Conservation (phyloP, 2,113 vertebrate species). For the Rhineura floridana region DNA sequence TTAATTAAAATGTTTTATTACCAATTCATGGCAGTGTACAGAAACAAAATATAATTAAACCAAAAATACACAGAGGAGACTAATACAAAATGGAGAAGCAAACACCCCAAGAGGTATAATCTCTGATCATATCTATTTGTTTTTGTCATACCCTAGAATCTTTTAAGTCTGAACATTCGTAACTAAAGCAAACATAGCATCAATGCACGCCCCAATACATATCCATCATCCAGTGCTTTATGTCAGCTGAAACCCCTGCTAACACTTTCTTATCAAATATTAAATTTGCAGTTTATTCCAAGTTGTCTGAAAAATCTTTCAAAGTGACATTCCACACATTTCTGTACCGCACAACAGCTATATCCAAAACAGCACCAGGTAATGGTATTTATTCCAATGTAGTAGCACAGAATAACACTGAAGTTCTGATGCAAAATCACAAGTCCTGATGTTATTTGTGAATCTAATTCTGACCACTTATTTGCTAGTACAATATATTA, state of each 20-base stretch:
- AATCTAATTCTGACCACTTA: neutral
- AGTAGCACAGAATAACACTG: neutral
- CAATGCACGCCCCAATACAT: neutral
- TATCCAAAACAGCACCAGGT: neutral
- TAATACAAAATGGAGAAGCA: neutral
- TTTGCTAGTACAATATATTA: neutral
- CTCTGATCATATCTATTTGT: neutral
- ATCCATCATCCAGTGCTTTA: too few relatives aligned
- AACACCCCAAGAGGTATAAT: neutral
- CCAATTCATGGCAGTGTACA: neutral
- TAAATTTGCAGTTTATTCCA: neutral
- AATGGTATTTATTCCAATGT: too few relatives aligned
- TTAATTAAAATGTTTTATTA: neutral
- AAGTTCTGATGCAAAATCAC: neutral
- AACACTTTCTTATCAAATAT: neutral
- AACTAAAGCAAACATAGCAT: neutral
- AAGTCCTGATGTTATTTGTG: too few relatives aligned
- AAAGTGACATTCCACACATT: neutral
- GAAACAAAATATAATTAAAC: neutral
- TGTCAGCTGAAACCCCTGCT: neutral
- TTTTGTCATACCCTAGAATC: neutral
- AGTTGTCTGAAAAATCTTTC: neutral
- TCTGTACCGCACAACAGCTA: neutral
- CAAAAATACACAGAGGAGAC: neutral
- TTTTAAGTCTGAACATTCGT: neutral